Conservation (phyloP, 1,140 invertebrate genomes). For the Saccostrea glomerata region DNA sequence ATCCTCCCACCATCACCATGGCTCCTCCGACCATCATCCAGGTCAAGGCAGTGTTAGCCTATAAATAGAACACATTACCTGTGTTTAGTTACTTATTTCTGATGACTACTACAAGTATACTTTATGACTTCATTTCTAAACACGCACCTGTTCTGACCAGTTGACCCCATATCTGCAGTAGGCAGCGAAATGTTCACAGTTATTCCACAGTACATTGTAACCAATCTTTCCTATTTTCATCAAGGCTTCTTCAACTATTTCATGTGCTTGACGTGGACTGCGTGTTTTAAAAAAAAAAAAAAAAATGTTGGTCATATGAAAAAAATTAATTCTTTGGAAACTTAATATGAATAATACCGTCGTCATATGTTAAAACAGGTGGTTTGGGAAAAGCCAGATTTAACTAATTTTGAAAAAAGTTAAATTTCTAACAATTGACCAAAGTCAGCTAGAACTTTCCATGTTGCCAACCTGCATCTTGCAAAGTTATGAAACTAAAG, state of each 20-base stretch:
- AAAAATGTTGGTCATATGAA: background rate
- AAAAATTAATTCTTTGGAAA: background rate
- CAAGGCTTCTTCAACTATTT: slow-evolving; percentile 59
- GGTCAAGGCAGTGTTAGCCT: too few relatives aligned
- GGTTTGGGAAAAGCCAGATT: background rate
- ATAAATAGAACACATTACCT: too few relatives aligned
- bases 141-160: slow-evolving; percentile 63
- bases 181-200: slow-evolving; percentile 70
- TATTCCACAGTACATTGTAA: slow-evolving; percentile 63
- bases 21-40: too few relatives aligned
- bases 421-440: background rate
- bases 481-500: too few relatives aligned
- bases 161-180: slow-evolving; percentile 66
- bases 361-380: background rate
- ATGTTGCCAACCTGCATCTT: too few relatives aligned
- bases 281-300: background rate
- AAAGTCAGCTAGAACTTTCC: too few relatives aligned
- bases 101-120: too few relatives aligned
- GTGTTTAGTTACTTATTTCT: too few relatives aligned
- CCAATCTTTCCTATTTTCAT: slow-evolving; percentile 57
- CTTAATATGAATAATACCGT: background rate
- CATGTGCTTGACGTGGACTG: slow-evolving; percentile 49
- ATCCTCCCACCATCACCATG: too few relatives aligned
- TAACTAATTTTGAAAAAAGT: background rate
- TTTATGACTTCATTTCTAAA: too few relatives aligned